Base-by-base conservation (phyloP, 2,113 vertebrate species). In the Steatornis caripensis region DNA sequence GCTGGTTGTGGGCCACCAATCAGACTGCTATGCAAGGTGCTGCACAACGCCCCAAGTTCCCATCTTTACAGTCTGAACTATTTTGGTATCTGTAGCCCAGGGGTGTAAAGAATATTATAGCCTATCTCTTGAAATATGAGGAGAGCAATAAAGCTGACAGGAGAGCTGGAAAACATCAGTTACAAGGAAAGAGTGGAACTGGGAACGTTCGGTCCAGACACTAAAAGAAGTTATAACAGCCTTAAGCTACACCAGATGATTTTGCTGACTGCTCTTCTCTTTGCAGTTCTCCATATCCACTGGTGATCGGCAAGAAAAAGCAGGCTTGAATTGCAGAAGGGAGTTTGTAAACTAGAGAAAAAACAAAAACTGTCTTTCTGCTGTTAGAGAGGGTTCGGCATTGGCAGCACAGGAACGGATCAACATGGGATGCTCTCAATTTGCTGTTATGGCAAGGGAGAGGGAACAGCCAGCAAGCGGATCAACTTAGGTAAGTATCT, bases 391-490 rank as follows among this genome's bases (percentile, higher is more conserved):
- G 46, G 27, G 19, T 5, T 54, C 61, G 58, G 85, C 43, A 24
- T 55, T 2, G 1, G 72, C 49, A 81, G 78, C 71, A 16, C 9
- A 29, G 84, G 34, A 43, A 15, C 3, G 30, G 51, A 66, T 54
- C 51, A 43, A 9, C 20, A 11, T 0, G 1, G 43, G 46, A 46
- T 1, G 0, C 8, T 75, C 65, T 43, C 15, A 29, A 3, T 46
- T 29, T 43, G 14, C 55, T 29, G 4, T 9, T 19, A 18, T 2
- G 13, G 29, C 53, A 36, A 32, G 2, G 23, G 17, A 37, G 22
- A 10, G 30, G 58, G n/a, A 45, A 79, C 4, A 39, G 29, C 9
- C 58, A 86, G 21, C 36, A 12, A 37, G 20, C 34, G 16, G 24
- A 71, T 36, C 10, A 19, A 9, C 4, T 27, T 7, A 30, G 48